Percentiles rank a stretch among this genome's conserved stretches.
Conservation (phyloP, 2,797 vertebrate species). For the Petrocephalus sullivani region DNA sequence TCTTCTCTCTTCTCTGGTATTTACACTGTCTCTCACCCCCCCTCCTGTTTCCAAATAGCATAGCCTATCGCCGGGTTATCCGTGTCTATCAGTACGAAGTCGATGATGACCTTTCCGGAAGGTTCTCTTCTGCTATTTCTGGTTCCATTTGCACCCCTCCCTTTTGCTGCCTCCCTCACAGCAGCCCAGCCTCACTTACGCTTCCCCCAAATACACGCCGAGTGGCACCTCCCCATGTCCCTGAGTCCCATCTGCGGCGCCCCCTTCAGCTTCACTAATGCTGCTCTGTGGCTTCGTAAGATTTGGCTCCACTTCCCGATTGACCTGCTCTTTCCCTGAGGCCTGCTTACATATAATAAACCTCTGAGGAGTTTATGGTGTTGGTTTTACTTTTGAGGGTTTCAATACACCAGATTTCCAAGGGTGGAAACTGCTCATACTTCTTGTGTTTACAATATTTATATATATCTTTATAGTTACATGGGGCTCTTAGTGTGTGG, state of each 20-base stretch:
- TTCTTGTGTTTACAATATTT: neutral
- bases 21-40: conserved; percentile 42
- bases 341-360: conserved; percentile 36
- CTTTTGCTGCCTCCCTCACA: conserved; percentile 43
- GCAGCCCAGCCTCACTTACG: neutral
- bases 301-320: conserved; percentile 15
- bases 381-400: neutral
- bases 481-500: neutral
- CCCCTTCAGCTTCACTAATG: conserved; percentile 35
- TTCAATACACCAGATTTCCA: conserved; percentile 35
- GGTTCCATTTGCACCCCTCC: conserved; percentile 19
- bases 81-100: conserved; percentile 97
- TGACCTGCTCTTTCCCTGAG: conserved; percentile 32
- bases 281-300: conserved; percentile 38
- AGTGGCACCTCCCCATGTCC: conserved; percentile 60
- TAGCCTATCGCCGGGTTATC: conserved; percentile 94
- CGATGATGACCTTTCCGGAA: conserved; percentile 97
- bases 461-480: neutral
- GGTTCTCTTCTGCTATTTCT: conserved; percentile 73
- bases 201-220: conserved; percentile 13
- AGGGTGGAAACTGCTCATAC: conserved; percentile 44
- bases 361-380: conserved; percentile 36
- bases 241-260: conserved; percentile 41
- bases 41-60: conserved; percentile 78
- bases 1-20: conserved; percentile 30